Evolutionary conservation across 2,113 vertebrate genomes (phyloP), one percentile per base, ranked within the genome.

Genomic region (Kryptolebias marmoratus): DNA sequence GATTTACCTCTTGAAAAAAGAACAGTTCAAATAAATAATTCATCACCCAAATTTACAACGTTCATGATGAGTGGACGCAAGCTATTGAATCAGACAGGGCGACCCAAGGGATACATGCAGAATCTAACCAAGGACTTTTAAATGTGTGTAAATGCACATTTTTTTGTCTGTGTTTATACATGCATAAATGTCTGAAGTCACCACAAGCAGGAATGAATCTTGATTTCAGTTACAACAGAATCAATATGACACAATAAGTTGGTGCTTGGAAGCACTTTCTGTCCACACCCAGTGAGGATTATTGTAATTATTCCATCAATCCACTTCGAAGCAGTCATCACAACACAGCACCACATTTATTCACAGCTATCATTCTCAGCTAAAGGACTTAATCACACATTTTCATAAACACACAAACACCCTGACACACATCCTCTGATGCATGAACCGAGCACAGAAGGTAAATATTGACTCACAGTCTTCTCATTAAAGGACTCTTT

Each of bases 351-450:
- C 56, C 14, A 32, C 75, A 74, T 87, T 74, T 77, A 73, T 88
- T 88, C 74, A 77, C 77, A 75, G 69, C 67, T 64, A 69, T 72
- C 64, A 63, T 77, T 61, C 55, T 58, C 57, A 64, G 69, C 63
- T 64, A 82, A 68, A 73, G 64, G 52, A 82, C 56, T 79, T 79
- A 80, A 81, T 86, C 80, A 64, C 53, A 76, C 64, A 85, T 90
- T 87, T 86, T 78, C 84, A 85, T 87, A 86, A 83, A 88, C 77
- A 88, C 77, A 89, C 75, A 88, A 85, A 87, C 80, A 80, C 82
- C 76, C 79, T 80, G 80, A 82, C 84, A 83, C 77, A 74, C 73
- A 83, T 80, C 73, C 77, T 77, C 72, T 70, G 64, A 74, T 68
- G 5, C 68, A 68, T 57, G 56, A 78, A 55, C 68, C 7, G 44